A percentile compares a stretch with the other conserved stretches of the same genome.
phyloP scores from a whole-genome alignment of 2,113 vertebrate genomes.

The Isichthys henryi region DNA sequence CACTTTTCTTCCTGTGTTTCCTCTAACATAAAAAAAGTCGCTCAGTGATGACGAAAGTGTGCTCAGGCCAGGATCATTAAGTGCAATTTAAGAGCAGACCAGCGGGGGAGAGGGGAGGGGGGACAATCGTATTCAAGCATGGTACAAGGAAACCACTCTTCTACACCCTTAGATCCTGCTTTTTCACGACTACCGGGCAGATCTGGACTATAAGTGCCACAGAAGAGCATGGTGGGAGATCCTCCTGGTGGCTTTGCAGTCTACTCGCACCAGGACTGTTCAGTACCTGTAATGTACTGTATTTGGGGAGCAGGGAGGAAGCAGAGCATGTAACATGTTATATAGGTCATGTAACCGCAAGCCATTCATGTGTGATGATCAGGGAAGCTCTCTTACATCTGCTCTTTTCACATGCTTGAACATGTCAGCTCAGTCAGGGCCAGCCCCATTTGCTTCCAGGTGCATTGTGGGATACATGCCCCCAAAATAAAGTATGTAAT shows the following conservation, averaged over 20 bases:
- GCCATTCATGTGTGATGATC: constrained; percentile 65
- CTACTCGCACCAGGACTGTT: constrained; percentile 21
- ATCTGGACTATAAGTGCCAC: background rate
- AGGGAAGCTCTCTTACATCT: constrained; percentile 41
- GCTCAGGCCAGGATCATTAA: background rate
- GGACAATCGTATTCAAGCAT: background rate
- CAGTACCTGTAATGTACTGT: constrained; percentile 59
- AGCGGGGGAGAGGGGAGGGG: background rate
- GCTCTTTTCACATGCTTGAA: constrained; percentile 17
- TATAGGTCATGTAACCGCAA: constrained; percentile 66
- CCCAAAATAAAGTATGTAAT: background rate
- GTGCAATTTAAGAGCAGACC: background rate
- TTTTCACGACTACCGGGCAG: background rate
- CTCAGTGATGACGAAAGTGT: background rate
- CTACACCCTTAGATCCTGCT: background rate
- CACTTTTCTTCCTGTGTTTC: background rate
- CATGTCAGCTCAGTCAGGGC: constrained; percentile 8
- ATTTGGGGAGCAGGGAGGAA: constrained; percentile 53
- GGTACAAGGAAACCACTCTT: background rate
- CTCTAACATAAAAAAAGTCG: background rate
- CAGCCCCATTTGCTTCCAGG: background rate
- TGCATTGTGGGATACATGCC: constrained; percentile 35
- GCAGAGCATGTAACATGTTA: constrained; percentile 59
- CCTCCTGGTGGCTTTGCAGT: constrained; percentile 29
- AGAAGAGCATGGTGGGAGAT: background rate